Evolutionary conservation across 2,113 vertebrate genomes (phyloP).

Genomic region (Corapipo altera): DNA sequence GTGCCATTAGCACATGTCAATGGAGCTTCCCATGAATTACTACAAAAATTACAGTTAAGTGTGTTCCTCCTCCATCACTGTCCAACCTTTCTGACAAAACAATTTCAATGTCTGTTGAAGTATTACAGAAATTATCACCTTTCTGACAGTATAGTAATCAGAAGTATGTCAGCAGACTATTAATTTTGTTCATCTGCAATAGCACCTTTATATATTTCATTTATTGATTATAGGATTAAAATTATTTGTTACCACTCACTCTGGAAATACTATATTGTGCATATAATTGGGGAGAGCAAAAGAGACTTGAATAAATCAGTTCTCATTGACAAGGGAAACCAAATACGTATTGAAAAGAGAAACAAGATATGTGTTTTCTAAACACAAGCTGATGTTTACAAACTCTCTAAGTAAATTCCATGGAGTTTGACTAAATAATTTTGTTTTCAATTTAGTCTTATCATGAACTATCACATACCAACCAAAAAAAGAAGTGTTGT

Average conservation of each 20-base stretch:
- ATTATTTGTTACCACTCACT: constrained; percentile 4
- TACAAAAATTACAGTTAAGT: constrained; percentile 74
- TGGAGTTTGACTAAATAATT: not conserved
- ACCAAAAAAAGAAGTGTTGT: not conserved
- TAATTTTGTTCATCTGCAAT: constrained; percentile 84
- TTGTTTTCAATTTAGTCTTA: not conserved
- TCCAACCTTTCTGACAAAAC: constrained; percentile 79
- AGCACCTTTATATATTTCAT: constrained; percentile 82
- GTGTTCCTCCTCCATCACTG: constrained; percentile 73
- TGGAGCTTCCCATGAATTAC: constrained; percentile 76
- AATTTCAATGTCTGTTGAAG: constrained; percentile 81
- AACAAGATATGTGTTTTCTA: not conserved
- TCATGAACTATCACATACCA: not conserved
- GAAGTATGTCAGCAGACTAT: constrained; percentile 79
- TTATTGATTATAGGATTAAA: constrained; percentile 77
- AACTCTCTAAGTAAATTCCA: not conserved
- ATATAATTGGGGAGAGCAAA: not conserved
- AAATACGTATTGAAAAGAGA: not conserved
- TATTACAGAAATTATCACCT: constrained; percentile 82
- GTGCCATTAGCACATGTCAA: constrained; percentile 83
- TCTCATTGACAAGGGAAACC: not conserved
- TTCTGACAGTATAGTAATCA: constrained; percentile 83
- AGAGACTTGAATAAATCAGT: not conserved
- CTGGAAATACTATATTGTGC: not conserved
- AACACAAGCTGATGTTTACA: not conserved